Percentiles rank a stretch among this genome's conserved stretches.
Conservation (phyloP, 2,888 invertebrate species). For the Dendrolimus houi region DNA sequence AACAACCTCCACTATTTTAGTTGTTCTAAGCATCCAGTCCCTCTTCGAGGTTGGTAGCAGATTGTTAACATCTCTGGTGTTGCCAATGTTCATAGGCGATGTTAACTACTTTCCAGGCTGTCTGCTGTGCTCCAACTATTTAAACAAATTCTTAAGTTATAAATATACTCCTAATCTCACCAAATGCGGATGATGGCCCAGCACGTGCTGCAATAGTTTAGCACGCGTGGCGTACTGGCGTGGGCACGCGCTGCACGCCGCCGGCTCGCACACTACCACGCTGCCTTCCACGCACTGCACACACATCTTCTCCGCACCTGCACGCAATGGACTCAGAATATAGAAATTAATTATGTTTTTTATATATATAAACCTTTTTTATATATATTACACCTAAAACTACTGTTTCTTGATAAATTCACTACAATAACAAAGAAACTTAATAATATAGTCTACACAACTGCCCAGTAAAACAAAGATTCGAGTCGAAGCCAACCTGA, state of each 20-base stretch:
- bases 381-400: no score
- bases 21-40: not conserved
- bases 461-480: no score
- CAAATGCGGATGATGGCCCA: constrained; percentile 75
- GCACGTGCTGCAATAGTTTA: constrained; percentile 81
- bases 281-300: constrained; percentile 29
- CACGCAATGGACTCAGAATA: constrained; percentile 6
- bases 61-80: not conserved
- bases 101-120: no score
- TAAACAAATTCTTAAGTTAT: not conserved
- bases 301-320: constrained; percentile 24
- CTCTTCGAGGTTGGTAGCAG: not conserved
- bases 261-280: constrained; percentile 29
- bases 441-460: no score
- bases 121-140: not conserved
- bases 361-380: not conserved
- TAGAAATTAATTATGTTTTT: not conserved
- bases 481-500: no score
- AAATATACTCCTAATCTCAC: constrained; percentile 8
- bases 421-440: no score
- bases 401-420: no score
- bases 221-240: constrained; percentile 91
- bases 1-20: not conserved
- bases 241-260: constrained; percentile 80
- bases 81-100: no score